Evolutionary conservation across 2,888 invertebrate genomes (phyloP), one percentile per base, ranked within the genome.

Genomic region (Standfussiana lucernea): DNA sequence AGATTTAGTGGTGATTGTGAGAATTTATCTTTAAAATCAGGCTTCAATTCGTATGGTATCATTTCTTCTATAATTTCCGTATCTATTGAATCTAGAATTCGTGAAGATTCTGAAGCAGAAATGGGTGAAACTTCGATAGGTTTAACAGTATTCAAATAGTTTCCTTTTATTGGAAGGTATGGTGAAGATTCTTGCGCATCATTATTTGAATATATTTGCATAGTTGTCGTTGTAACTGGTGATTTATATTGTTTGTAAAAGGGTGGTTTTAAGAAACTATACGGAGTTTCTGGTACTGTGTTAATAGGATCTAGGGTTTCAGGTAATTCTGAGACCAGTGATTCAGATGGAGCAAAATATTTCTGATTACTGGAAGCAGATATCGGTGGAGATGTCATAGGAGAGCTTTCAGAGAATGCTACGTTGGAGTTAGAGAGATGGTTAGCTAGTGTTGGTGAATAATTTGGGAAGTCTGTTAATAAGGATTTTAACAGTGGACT

Each of bases 181-280:
- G 47, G 24, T 24, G 35, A 1, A 59, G 65, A 13, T 42, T 59
- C 50, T 64, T 21, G 1, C 47, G 28, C 15, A 18, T 80, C n/a
- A 80, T 47, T 66, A 40, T 66, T 74, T 42, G 59, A 61, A 66
- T 73, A 15, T 66, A 18, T 28, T 47, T 61, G 40, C 5, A 40
- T 10, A 37, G 66, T 32, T 21, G 18, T 2, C 8, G 1, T 40
- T 1, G 71, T 0, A 47, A 6, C 1, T 69, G 45, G 53, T 35
- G 32, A 65, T 35, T 56, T 15, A 47, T 66, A 61, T 37, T 61
- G 21, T n/a, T 69, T 69, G 4, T 15, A 2, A 1, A 32, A 21
- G 7, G 42, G 40, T 6, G 65, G 8, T 56, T 68, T 75, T n/a
- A 28, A 71, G 13, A 59, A 69, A 21, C 0, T 69, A 35, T n/a